Base-by-base conservation (phyloP, 2,797 vertebrate genomes). In the Lithobates pipiens region DNA sequence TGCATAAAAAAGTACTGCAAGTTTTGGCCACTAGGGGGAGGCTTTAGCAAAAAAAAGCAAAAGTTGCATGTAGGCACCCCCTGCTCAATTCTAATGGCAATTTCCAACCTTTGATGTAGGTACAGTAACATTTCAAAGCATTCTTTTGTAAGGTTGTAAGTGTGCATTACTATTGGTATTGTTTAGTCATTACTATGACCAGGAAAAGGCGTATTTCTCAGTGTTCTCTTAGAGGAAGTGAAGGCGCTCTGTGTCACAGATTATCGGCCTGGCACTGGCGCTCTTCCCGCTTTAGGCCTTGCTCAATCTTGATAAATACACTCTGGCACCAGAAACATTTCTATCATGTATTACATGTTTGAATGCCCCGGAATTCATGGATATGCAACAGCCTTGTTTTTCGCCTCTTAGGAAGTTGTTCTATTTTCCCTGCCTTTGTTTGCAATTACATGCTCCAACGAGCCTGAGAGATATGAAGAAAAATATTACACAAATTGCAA, bases 401-500 rank as follows among this genome's bases (percentile, higher is more conserved):
- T 79, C 80, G 77, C 77, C 82, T 86, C 85, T 79, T 73, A 86
- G 78, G 81, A 84, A 86, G 77, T 77, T 86, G 77, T 86, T 83
- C 76, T 68, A 69, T 83, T 87, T 86, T 86, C 83, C 78, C 68
- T 29, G 32, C 82, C 76, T 87, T 87, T 83, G 81, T 87, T 87
- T 83, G 85, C 85, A 83, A 87, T 87, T 87, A 87, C 85, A 87
- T 69, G 85, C 85, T 87, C 81, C 85, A 80, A 29, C 61, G 81
- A 87, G 42, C 70, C 74, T 83, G 80, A 83, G 80, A 87, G 85
- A 87, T 87, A 87, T 87, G 85, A 87, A 79, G 80, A 79, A 87
- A 87, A 87, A 87, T 87, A 87, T 87, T 87, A 83, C 85, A 87
- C 85, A 83, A 87, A 87, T 79, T 83, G 81, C 85, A 87, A 87